These are phyloP conservation scores for Sebastes matsubarae DNA, from an alignment of 2,797 vertebrate species.

Conservation along the genomic window DNA sequence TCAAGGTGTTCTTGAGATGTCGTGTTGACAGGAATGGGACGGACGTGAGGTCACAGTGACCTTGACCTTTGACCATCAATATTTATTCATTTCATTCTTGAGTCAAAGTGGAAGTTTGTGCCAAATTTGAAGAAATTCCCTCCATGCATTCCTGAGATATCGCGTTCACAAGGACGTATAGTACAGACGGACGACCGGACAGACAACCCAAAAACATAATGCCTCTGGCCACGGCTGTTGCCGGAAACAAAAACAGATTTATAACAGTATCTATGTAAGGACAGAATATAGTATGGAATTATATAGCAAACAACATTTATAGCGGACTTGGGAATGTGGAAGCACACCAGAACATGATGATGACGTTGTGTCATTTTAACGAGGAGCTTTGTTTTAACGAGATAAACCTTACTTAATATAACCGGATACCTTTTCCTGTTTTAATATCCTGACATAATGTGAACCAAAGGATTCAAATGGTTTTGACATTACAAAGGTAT, in stretches of 20 bases:
- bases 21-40: no score
- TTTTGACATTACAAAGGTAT: background rate
- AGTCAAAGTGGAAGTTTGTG: no score
- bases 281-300: background rate
- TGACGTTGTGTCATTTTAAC: background rate
- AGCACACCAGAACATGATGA: background rate
- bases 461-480: background rate
- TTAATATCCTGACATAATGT: background rate
- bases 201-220: no score
- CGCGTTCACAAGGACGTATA: background rate
- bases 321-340: background rate
- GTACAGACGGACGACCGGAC: background rate
- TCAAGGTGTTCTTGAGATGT: no score
- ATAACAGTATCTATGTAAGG: background rate
- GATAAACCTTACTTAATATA: background rate
- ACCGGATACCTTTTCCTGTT: background rate
- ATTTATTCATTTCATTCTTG: no score
- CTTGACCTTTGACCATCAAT: no score
- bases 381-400: background rate
- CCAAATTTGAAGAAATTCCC: background rate
- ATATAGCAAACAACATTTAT: background rate
- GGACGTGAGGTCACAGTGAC: no score
- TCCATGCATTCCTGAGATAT: no score
- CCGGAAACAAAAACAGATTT: background rate
- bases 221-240: no score